Evolutionary conservation across 2,113 vertebrate genomes (phyloP), one percentile per base, ranked within the genome.

Genomic region (Pseudopodoces humilis): DNA sequence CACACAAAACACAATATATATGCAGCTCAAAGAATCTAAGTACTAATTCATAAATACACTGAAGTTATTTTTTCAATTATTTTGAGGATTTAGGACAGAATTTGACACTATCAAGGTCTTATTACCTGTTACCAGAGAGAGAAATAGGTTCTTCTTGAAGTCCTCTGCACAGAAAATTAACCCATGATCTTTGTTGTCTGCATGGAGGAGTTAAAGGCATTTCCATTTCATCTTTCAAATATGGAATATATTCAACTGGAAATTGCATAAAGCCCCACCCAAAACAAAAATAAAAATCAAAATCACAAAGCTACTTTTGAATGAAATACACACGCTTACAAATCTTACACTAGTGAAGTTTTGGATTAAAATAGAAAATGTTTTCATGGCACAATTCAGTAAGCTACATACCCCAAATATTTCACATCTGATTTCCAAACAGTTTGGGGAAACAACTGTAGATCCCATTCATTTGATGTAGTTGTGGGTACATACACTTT

Each of bases 71-170:
- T 80, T 74, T 24, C 30, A 90, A 5, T 77, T 25, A 65, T 67
- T 91, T 62, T 62, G n/a, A 91, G 37, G 24, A 84, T 71, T 65
- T 52, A 52, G 52, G 58, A 52, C 19, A 22, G 46, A 47, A 94
- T 90, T 62, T 79, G 74, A 81, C 46, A 75, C 56, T 53, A 70
- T 33, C 28, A 88, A 92, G 75, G 84, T 83, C 92, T 94, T 60
- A 93, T 95, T 97, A 98, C 98, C 96, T 97, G 96, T 96, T 93
- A 86, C 27, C 55, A 90, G 82, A 50, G 82, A 96, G 75, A 96
- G 86, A 92, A 95, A 95, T 31, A 76, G 82, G 86, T 95, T 97
- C 97, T 91, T 89, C 94, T 35, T 97, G 93, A 95, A 98, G 93
- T 80, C 58, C 75, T 47, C 43, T 44, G 69, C 64, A 60, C 22